phyloP scores from a whole-genome alignment of 1,140 invertebrate genomes.

The Pseudomyrmex flavicornis region DNA sequence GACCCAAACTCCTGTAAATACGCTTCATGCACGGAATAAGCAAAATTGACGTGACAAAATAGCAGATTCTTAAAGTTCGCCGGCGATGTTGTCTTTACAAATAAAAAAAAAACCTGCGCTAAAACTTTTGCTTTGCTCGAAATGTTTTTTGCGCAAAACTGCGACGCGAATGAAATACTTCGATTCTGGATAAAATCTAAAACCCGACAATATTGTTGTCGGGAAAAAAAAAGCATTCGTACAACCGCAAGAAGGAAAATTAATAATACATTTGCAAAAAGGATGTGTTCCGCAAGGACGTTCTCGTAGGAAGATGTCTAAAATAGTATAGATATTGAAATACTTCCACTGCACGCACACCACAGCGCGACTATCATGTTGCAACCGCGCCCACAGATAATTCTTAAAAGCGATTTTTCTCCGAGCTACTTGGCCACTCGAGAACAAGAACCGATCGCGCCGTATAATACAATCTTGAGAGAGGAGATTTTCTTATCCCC shows the following conservation, averaged over 20 bases:
- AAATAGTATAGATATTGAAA: conserved; percentile 62
- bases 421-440: conserved; percentile 2
- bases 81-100: not conserved
- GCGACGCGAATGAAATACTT: no score
- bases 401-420: conserved; percentile 73
- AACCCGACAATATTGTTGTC: no score
- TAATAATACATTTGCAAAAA: conserved; percentile 7
- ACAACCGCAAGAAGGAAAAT: not conserved
- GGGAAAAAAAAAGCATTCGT: no score
- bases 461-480: not conserved
- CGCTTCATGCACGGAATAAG: not conserved
- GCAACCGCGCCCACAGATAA: conserved; percentile 74
- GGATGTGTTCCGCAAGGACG: not conserved
- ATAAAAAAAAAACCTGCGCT: not conserved
- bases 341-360: conserved; percentile 55
- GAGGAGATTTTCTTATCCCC: conserved; percentile 18
- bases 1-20: not conserved
- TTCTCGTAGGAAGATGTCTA: conserved; percentile 48
- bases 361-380: conserved; percentile 68
- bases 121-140: no score
- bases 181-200: no score
- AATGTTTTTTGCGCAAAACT: no score
- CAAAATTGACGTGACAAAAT: not conserved
- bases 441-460: conserved; percentile 45
- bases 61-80: not conserved